Conservation (phyloP, 2,113 vertebrate species). For the Asarcornis scutulata region DNA sequence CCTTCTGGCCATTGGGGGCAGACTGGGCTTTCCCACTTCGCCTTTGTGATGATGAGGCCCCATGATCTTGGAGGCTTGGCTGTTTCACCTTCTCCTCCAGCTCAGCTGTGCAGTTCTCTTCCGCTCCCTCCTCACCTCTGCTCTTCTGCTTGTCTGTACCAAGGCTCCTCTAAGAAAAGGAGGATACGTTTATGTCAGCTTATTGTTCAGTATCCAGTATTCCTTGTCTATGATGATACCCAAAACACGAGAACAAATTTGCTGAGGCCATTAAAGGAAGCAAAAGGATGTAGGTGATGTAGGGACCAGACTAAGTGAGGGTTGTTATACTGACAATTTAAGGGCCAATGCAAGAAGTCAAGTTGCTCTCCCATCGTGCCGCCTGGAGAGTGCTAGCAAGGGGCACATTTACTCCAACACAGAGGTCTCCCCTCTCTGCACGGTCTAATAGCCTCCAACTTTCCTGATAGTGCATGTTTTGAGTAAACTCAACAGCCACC, state of each 20-base stretch:
- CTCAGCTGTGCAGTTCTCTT: conserved; percentile 28
- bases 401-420: not conserved
- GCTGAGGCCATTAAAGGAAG: not conserved
- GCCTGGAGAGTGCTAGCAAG: not conserved
- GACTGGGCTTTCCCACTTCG: not conserved
- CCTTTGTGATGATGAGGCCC: not conserved
- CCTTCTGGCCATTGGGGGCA: conserved; percentile 20
- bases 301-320: not conserved
- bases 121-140: conserved; percentile 8
- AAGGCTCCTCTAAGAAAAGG: conserved; percentile 19
- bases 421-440: not conserved
- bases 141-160: conserved; percentile 25
- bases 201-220: not conserved
- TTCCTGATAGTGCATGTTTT: not conserved
- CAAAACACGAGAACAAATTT: not conserved
- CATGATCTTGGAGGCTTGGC: not conserved
- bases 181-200: not conserved
- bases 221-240: not conserved
- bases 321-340: not conserved
- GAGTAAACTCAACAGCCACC: not conserved
- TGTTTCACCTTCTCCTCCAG: conserved; percentile 52
- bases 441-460: not conserved
- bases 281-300: not conserved
- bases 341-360: not conserved
- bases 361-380: not conserved